These are phyloP conservation scores for Plecotus auritus DNA, from an alignment of 2,113 vertebrate genomes.

Conservation along the genomic window DNA sequence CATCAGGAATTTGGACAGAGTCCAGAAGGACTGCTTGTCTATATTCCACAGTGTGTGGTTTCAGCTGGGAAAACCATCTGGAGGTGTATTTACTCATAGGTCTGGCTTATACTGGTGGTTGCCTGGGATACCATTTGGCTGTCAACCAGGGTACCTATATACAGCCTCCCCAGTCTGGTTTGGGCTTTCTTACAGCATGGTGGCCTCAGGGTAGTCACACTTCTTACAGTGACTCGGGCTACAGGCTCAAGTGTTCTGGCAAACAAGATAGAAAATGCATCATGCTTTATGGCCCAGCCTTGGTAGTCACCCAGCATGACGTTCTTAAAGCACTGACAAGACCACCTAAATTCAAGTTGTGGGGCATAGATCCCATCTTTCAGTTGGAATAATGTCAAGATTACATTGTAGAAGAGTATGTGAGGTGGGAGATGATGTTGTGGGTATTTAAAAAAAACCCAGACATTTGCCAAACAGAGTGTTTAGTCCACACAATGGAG, in stretches of 20 bases:
- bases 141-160: background rate
- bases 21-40: background rate
- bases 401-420: background rate
- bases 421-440: background rate
- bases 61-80: background rate
- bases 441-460: background rate
- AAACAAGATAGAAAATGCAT: background rate
- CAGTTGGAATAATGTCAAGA: background rate
- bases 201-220: background rate
- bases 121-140: background rate
- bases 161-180: accelerated
- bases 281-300: background rate
- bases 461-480: background rate
- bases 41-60: background rate
- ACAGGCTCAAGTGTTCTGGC: background rate
- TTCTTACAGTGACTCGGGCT: background rate
- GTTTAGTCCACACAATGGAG: background rate
- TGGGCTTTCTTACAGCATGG: background rate
- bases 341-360: background rate
- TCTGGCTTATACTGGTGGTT: background rate
- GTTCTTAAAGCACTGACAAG: background rate
- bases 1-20: conserved; percentile 15
- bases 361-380: background rate
- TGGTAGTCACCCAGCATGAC: background rate
- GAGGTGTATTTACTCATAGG: background rate